Percentiles rank a stretch among this genome's conserved stretches.
Conservation (phyloP, 2,888 invertebrate species). For the Leptinotarsa tumamoca region DNA sequence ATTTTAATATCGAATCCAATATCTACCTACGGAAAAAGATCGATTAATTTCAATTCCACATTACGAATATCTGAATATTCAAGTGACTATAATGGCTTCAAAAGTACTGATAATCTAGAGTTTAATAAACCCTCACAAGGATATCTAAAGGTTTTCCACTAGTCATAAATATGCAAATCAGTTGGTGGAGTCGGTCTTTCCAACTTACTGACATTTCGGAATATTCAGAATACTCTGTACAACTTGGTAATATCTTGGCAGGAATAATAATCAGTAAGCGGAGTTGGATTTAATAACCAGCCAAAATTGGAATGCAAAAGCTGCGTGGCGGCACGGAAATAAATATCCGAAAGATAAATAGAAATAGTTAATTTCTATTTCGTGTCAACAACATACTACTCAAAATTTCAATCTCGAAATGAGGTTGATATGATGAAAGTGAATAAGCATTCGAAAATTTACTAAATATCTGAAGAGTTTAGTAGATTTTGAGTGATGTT, state of each 20-base stretch:
- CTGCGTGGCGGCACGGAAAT: slow-evolving; percentile 3
- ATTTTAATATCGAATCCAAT: slow-evolving; percentile 12
- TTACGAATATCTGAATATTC: slow-evolving; percentile 3
- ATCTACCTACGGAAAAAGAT: neutral
- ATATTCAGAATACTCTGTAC: slow-evolving; percentile 19
- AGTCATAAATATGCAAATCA: slow-evolving; percentile 19
- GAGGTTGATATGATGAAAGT: no score
- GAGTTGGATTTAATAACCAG: slow-evolving; percentile 12
- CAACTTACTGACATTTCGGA: slow-evolving; percentile 10
- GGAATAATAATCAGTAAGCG: slow-evolving; percentile 14
- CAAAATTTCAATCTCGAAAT: no score
- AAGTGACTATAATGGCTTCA: slow-evolving; percentile 13
- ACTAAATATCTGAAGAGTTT: no score
- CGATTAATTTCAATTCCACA: neutral
- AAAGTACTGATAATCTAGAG: slow-evolving; percentile 3
- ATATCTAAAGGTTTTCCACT: slow-evolving; percentile 10
- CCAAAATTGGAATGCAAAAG: slow-evolving; percentile 8
- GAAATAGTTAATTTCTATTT: slow-evolving; percentile 7
- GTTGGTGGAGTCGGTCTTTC: slow-evolving; percentile 8
- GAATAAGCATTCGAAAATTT: no score
- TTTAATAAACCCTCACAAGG: slow-evolving; percentile 13
- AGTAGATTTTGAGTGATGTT: no score
- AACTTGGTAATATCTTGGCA: slow-evolving; percentile 20
- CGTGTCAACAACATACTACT: neutral
- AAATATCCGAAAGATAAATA: slow-evolving; percentile 3